These are phyloP conservation scores for Malurus cyaneus DNA, from an alignment of 2,113 vertebrate genomes.

Conservation along the genomic window DNA sequence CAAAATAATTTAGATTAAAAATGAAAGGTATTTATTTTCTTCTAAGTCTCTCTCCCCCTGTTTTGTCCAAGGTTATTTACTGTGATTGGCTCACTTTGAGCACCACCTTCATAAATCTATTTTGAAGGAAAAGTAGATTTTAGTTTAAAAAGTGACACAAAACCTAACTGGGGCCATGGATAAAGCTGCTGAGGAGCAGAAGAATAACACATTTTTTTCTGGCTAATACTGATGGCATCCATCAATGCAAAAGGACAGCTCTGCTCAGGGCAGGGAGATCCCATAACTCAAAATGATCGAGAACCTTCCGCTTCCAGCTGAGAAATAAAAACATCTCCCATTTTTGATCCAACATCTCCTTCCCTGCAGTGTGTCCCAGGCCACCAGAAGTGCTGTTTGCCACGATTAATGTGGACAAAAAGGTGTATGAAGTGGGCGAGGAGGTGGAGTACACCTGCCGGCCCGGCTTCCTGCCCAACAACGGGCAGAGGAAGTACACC, in stretches of 20 bases:
- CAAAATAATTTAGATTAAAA: background rate
- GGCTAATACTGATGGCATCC: background rate
- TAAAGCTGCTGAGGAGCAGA: background rate
- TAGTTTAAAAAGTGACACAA: background rate
- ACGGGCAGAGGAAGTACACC: slow-evolving; percentile 67
- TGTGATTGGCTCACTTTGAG: background rate
- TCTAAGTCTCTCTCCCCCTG: background rate
- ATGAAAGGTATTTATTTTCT: background rate
- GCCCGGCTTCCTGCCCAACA: slow-evolving; percentile 69
- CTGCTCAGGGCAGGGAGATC: background rate
- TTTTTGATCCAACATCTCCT: background rate
- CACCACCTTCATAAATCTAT: background rate
- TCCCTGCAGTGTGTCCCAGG: slow-evolving; percentile 76
- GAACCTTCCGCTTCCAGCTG: background rate
- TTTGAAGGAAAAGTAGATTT: background rate
- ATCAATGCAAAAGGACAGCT: background rate
- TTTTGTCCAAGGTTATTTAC: background rate
- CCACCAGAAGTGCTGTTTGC: slow-evolving; percentile 72
- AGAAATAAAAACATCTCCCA: background rate
- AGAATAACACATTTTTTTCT: background rate
- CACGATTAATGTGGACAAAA: slow-evolving; percentile 54
- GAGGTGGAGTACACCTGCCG: slow-evolving; percentile 73
- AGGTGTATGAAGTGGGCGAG: slow-evolving; percentile 72
- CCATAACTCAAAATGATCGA: rapidly evolving
- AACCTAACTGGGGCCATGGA: background rate